Evolutionary conservation across 2,797 vertebrate genomes (phyloP).

Genomic region (Cossypha polioptera): DNA sequence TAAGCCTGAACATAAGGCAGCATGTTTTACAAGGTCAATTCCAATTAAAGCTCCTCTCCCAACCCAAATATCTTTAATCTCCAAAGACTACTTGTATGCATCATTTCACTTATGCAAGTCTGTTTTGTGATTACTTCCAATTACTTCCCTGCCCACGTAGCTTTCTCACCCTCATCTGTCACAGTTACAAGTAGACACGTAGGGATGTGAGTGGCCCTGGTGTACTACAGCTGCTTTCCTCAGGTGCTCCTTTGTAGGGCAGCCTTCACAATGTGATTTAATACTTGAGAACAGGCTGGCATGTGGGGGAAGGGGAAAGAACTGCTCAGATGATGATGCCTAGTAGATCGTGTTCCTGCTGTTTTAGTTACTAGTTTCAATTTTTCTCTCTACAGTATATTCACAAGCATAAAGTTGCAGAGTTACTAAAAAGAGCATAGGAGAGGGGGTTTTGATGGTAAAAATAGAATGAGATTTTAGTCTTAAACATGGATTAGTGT

Average conservation of each 20-base stretch:
- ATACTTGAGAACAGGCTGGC: not conserved
- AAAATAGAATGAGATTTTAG: not conserved
- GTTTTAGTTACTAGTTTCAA: not conserved
- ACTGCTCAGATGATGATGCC: not conserved
- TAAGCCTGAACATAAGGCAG: constrained; percentile 53
- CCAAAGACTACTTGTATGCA: constrained; percentile 46
- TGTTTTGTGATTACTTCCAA: constrained; percentile 45
- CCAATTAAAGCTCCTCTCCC: constrained; percentile 70
- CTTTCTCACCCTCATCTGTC: constrained; percentile 40
- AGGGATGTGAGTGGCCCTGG: not conserved
- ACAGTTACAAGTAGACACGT: not conserved
- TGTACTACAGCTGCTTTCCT: not conserved
- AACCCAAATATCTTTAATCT: constrained; percentile 70
- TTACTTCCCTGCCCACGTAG: constrained; percentile 38
- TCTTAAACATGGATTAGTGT: not conserved
- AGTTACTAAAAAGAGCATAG: not conserved
- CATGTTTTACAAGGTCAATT: constrained; percentile 57
- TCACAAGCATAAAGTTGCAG: not conserved
- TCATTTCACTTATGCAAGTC: constrained; percentile 55
- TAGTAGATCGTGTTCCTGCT: not conserved
- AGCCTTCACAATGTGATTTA: not conserved
- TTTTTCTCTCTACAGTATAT: not conserved
- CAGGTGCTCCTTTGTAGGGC: constrained; percentile 20
- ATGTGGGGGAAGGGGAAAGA: not conserved
- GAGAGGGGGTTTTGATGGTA: not conserved